phyloP scores from a whole-genome alignment of 30 jellyfish, hydroid and myxozoan species.

The Pelagia noctiluca region DNA sequence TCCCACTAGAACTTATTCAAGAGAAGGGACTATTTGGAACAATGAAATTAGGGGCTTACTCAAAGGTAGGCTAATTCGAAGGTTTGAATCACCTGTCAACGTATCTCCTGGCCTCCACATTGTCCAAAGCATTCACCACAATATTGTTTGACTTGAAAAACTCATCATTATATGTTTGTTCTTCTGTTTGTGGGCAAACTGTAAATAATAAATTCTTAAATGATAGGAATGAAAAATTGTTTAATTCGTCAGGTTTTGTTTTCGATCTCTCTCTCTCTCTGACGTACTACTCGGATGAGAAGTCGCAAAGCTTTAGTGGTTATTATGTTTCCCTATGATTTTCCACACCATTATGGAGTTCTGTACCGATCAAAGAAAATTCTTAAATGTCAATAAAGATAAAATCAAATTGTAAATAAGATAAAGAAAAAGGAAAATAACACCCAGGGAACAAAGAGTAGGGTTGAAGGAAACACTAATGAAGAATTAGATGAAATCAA shows the following conservation, averaged over 20 bases:
- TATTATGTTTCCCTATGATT: background rate
- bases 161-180: conserved; percentile 59
- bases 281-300: background rate
- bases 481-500: background rate
- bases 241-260: background rate
- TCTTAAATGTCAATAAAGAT: too few species aligned
- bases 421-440: too few species aligned
- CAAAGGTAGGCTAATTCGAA: too few species aligned
- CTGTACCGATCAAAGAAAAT: too few species aligned
- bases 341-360: conserved; percentile 4
- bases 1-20: too few species aligned
- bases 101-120: conserved; percentile 89
- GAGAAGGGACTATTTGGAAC: too few species aligned
- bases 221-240: background rate
- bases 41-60: background rate
- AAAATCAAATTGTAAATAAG: too few species aligned
- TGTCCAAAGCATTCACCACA: conserved; percentile 93
- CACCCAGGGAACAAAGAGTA: background rate
- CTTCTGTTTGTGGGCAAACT: conserved; percentile 89
- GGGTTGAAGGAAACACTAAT: background rate
- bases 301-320: background rate
- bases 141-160: conserved; percentile 66
- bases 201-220: background rate
- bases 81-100: conserved; percentile 95
- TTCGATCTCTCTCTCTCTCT: background rate